These are phyloP conservation scores for Hydrolagus colliei DNA, from an alignment of 2,797 vertebrate species.

Conservation along the genomic window DNA sequence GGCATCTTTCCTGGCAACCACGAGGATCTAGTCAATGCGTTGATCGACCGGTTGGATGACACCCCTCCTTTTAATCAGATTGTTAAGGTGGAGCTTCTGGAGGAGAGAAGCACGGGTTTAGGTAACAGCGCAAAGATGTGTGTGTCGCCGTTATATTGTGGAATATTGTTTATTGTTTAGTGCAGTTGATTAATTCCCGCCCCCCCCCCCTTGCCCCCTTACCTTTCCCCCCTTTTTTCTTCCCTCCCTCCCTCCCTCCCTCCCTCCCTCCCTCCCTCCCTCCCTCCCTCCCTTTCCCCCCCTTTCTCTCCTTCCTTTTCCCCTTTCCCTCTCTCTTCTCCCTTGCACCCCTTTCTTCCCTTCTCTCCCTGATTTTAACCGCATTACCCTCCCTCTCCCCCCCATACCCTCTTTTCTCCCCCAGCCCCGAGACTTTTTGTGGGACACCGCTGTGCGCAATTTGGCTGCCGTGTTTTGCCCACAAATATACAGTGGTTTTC, in stretches of 20 bases:
- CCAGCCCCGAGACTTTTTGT: too few relatives aligned
- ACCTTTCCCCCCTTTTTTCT: not conserved
- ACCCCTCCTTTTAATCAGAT: conserved; percentile 84
- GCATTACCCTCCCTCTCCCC: too few relatives aligned
- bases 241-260: not conserved
- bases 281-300: rapidly evolving
- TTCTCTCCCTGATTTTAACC: too few relatives aligned
- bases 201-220: not conserved
- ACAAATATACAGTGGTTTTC: too few relatives aligned
- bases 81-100: conserved; percentile 87
- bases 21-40: conserved; percentile 78
- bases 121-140: conserved; percentile 54
- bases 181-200: not conserved
- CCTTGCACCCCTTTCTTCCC: too few relatives aligned
- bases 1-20: conserved; percentile 90
- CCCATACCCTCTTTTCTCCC: too few relatives aligned
- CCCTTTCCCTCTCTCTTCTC: too few relatives aligned
- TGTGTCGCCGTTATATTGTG: not conserved
- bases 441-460: too few relatives aligned
- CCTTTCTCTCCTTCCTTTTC: too few relatives aligned
- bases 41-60: conserved; percentile 86
- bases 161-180: not conserved
- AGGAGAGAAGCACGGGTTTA: conserved; percentile 85
- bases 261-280: not conserved
- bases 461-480: too few relatives aligned